These are phyloP conservation scores for Pyrocephalus nanus DNA, from an alignment of 2,797 vertebrate species.

Conservation along the genomic window DNA sequence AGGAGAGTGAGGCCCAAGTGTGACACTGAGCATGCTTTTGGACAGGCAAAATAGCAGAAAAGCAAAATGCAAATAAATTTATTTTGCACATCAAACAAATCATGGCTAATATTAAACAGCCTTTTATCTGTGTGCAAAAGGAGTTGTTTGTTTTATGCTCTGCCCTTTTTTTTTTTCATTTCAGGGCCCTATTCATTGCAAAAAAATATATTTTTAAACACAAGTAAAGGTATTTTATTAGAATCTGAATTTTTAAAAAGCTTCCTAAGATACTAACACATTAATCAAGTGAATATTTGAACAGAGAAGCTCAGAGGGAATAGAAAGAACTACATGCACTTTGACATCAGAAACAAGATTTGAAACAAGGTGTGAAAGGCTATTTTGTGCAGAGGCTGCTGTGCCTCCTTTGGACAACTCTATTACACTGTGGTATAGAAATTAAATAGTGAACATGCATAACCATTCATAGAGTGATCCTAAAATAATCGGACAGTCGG, in stretches of 20 bases:
- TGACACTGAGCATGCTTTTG: neutral
- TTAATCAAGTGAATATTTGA: neutral
- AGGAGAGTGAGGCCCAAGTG: neutral
- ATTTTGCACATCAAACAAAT: constrained; percentile 48
- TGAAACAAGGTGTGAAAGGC: neutral
- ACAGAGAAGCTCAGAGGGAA: neutral
- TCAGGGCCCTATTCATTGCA: neutral
- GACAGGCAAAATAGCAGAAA: neutral
- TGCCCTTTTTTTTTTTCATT: neutral
- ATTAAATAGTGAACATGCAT: neutral
- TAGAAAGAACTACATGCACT: neutral
- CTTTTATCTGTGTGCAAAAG: constrained; percentile 35
- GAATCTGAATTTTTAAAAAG: neutral
- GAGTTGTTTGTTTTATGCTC: neutral
- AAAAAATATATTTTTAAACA: neutral
- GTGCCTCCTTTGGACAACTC: neutral
- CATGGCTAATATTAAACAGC: constrained; percentile 14
- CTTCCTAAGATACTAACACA: neutral
- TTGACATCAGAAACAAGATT: neutral
- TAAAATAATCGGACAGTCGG: neutral
- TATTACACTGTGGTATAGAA: neutral
- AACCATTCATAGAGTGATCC: neutral
- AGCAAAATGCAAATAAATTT: constrained; percentile 51
- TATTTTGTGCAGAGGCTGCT: neutral
- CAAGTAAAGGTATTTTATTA: neutral